Conservation (phyloP, 2,113 vertebrate species). For the Melanerpes formicivorus region DNA sequence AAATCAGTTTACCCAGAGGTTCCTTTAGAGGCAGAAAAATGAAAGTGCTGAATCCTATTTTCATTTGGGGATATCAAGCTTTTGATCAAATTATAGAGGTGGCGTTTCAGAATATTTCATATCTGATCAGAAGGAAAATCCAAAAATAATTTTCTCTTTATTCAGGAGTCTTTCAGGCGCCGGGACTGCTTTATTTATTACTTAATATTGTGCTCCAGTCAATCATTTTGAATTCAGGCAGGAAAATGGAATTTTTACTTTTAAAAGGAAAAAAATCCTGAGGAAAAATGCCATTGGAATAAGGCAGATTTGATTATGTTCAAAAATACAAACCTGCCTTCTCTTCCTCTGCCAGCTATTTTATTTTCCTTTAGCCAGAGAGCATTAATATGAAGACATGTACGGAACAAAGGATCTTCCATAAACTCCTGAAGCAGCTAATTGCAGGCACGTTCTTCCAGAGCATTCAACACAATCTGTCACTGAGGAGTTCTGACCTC, state of each 20-base stretch:
- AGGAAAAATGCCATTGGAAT: slow-evolving; percentile 66
- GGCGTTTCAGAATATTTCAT: slow-evolving; percentile 90
- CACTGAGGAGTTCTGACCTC: slow-evolving; percentile 36
- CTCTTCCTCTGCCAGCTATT: background rate
- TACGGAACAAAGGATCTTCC: slow-evolving; percentile 10
- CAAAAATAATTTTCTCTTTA: slow-evolving; percentile 84
- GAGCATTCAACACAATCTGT: background rate
- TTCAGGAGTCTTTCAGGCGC: slow-evolving; percentile 80
- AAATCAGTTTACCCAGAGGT: slow-evolving; percentile 83
- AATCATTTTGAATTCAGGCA: slow-evolving; percentile 81
- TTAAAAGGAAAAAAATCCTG: slow-evolving; percentile 67
- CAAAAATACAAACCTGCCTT: slow-evolving; percentile 44
- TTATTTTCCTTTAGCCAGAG: slow-evolving; percentile 37
- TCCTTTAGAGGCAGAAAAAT: slow-evolving; percentile 86
- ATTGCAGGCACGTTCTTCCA: slow-evolving; percentile 26
- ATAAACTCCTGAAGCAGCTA: slow-evolving; percentile 16
- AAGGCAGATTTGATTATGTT: slow-evolving; percentile 66
- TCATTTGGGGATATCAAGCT: slow-evolving; percentile 90
- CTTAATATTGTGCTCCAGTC: slow-evolving; percentile 80
- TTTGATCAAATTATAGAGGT: slow-evolving; percentile 93
- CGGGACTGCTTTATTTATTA: slow-evolving; percentile 80
- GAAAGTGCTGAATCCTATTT: slow-evolving; percentile 92
- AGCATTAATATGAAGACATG: slow-evolving; percentile 34
- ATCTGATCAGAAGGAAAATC: slow-evolving; percentile 89
- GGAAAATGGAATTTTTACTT: slow-evolving; percentile 78